Percentiles rank a stretch among this genome's conserved stretches.
Evolutionary conservation across 1,140 invertebrate species (phyloP).

Genomic region (Drosophila tristis): DNA sequence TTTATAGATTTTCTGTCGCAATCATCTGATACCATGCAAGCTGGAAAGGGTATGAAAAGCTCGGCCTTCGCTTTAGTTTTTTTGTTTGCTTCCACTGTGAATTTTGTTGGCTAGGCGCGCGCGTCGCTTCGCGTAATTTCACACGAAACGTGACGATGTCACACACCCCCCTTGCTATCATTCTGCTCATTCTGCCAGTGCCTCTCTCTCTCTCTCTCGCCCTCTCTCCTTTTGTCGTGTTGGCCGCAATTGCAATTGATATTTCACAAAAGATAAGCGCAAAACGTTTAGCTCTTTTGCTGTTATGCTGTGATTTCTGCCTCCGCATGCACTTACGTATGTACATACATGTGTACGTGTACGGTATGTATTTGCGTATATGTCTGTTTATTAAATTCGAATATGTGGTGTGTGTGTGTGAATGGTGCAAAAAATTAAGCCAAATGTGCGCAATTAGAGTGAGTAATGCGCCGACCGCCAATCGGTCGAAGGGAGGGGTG

Average conservation of each 20-base stretch:
- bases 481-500: constrained; percentile 19
- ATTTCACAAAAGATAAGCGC: constrained; percentile 77
- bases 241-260: constrained; percentile 63
- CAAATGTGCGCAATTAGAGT: constrained; percentile 79
- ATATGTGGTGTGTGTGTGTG: constrained; percentile 19
- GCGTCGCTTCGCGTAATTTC: constrained; percentile 74
- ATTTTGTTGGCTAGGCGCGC: constrained; percentile 43
- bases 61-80: neutral
- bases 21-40: too few relatives aligned
- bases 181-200: neutral
- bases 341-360: neutral
- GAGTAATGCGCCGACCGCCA: constrained; percentile 68
- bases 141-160: constrained; percentile 77
- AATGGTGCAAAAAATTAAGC: constrained; percentile 69
- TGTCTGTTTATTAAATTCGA: constrained; percentile 22
- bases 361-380: neutral
- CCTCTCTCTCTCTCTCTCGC: neutral
- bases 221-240: neutral
- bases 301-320: constrained; percentile 65
- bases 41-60: too few relatives aligned
- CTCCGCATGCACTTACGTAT: constrained; percentile 33
- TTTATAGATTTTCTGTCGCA: too few relatives aligned
- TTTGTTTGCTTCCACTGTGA: constrained; percentile 6
- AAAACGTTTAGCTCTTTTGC: constrained; percentile 69
- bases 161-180: constrained; percentile 9